Percentiles rank a stretch among this genome's conserved stretches.
Conservation (phyloP, 23 tunicate species). For the Styela clava region DNA sequence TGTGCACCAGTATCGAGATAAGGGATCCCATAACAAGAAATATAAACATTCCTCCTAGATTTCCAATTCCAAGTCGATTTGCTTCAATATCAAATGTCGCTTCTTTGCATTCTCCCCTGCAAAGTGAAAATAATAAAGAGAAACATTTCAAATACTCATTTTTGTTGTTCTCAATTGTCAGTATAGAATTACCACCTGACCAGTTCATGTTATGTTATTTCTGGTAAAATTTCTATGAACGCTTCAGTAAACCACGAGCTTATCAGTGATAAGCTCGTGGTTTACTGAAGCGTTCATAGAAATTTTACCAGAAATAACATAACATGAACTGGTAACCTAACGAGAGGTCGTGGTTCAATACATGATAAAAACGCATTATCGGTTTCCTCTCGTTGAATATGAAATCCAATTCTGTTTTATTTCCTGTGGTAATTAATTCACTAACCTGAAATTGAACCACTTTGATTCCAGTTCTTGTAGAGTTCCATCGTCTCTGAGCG, state of each 20-base stretch:
- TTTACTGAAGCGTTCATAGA: too few relatives aligned
- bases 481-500: constrained; percentile 54
- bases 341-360: too few relatives aligned
- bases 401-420: too few relatives aligned
- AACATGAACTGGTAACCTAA: too few relatives aligned
- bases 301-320: too few relatives aligned
- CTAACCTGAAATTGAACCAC: constrained; percentile 57
- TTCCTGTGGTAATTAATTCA: too few relatives aligned
- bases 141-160: background rate
- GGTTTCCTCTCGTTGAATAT: too few relatives aligned
- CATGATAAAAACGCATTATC: too few relatives aligned
- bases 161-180: background rate
- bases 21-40: constrained; percentile 38
- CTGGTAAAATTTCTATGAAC: too few relatives aligned
- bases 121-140: background rate
- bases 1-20: constrained; percentile 34
- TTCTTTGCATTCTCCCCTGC: constrained; percentile 56
- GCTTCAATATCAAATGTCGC: constrained; percentile 60
- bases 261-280: too few relatives aligned
- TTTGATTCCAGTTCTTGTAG: constrained; percentile 53
- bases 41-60: constrained; percentile 66
- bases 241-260: too few relatives aligned
- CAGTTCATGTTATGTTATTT: too few relatives aligned
- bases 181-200: background rate
- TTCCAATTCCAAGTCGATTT: constrained; percentile 54